These are phyloP conservation scores for Drosophila fuyamai DNA, from an alignment of 1,140 invertebrate genomes.

Conservation along the genomic window DNA sequence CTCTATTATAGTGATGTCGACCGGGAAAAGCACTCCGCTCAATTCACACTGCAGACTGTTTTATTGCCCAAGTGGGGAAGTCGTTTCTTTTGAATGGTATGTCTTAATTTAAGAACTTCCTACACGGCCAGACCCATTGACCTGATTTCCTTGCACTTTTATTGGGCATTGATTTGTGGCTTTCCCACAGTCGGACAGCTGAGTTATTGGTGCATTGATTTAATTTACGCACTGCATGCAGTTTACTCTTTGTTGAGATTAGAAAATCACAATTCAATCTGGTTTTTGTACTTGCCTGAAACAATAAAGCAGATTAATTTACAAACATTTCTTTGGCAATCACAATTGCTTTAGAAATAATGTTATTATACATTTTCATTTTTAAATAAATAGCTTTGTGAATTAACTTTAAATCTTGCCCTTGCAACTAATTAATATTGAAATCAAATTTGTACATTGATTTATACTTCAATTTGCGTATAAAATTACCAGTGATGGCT, in stretches of 20 bases:
- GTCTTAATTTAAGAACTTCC: slow-evolving; percentile 45
- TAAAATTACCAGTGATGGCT: no score
- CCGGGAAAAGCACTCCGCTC: slow-evolving; percentile 16
- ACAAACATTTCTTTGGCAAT: no score
- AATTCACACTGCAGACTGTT: slow-evolving; percentile 31
- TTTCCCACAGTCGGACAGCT: slow-evolving; percentile 25
- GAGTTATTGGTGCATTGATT: slow-evolving; percentile 23
- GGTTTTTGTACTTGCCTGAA: not conserved
- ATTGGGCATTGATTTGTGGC: slow-evolving; percentile 32
- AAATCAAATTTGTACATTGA: no score
- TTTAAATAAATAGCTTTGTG: no score
- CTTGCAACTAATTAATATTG: no score
- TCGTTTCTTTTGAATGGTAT: slow-evolving; percentile 35
- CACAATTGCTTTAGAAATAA: not conserved
- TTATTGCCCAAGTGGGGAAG: slow-evolving; percentile 33
- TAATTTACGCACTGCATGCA: slow-evolving; percentile 8
- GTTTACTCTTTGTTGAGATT: not conserved
- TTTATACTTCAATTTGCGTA: no score
- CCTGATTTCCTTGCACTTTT: slow-evolving; percentile 35
- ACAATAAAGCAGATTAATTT: not conserved
- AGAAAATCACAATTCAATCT: slow-evolving; percentile 11
- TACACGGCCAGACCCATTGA: slow-evolving; percentile 26
- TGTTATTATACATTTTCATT: no score
- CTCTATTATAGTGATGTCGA: slow-evolving; percentile 15
- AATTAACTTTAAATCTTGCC: no score